A percentile compares a stretch with the other conserved stretches of the same genome.
Conservation (phyloP, 2,888 invertebrate species). For the Lapara coniferarum region DNA sequence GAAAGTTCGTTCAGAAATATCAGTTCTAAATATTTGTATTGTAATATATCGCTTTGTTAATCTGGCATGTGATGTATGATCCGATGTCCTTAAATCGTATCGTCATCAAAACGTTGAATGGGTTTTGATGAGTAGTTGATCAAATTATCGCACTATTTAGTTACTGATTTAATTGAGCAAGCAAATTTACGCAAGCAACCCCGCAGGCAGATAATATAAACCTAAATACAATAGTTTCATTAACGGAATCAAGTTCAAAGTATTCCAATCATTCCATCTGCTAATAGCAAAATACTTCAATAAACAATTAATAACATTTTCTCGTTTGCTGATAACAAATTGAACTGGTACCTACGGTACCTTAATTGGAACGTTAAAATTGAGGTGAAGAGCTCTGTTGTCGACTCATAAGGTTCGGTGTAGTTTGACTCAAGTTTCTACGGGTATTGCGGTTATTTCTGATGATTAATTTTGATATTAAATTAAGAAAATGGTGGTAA, state of each 20-base stretch:
- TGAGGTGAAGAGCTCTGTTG: conserved; percentile 33
- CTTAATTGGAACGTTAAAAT: conserved; percentile 32
- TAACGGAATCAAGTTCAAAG: background rate
- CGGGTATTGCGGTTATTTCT: background rate
- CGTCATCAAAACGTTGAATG: background rate
- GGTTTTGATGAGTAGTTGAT: too few species aligned
- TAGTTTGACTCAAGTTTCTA: background rate
- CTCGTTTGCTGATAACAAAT: conserved; percentile 11
- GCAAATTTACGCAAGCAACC: too few species aligned
- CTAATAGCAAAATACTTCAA: conserved; percentile 15
- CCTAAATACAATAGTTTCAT: background rate
- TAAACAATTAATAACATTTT: conserved; percentile 20
- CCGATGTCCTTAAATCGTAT: too few species aligned
- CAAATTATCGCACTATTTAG: too few species aligned
- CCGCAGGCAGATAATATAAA: too few species aligned
- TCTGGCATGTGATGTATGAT: too few species aligned
- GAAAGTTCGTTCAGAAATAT: too few species aligned
- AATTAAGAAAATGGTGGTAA: too few species aligned
- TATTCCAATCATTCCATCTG: background rate
- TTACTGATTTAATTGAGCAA: too few species aligned
- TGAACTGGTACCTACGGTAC: conserved; percentile 16
- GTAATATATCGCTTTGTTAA: background rate
- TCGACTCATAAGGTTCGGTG: background rate
- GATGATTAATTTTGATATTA: too few species aligned
- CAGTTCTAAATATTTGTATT: too few species aligned